phyloP scores from a whole-genome alignment of 1,140 invertebrate genomes.

The Drosophila parvula region DNA sequence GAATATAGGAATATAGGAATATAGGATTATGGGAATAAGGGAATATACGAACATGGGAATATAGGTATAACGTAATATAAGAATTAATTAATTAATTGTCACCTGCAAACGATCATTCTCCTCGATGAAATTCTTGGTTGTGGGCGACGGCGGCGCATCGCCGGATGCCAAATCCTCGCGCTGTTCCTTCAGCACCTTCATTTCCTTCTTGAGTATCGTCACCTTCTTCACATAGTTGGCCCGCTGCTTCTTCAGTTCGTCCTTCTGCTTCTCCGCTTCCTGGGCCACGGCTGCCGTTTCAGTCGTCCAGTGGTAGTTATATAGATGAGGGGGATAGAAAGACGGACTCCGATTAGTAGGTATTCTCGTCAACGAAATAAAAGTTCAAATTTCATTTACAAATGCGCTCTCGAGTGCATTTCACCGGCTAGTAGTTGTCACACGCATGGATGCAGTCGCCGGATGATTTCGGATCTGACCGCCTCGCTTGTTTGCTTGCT shows the following conservation, averaged over 20 bases:
- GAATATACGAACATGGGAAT: too few species aligned
- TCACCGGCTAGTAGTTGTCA: constrained; percentile 64
- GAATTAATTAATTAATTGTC: too few species aligned
- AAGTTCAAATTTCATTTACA: constrained; percentile 81
- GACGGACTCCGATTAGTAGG: constrained; percentile 42
- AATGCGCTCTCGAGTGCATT: constrained; percentile 79
- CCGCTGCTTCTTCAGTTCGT: constrained; percentile 90
- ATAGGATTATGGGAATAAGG: too few species aligned
- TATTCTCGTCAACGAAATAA: constrained; percentile 43
- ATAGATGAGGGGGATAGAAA: constrained; percentile 45
- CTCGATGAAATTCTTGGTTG: constrained; percentile 89
- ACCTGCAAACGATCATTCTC: constrained; percentile 93
- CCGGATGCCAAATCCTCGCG: constrained; percentile 88
- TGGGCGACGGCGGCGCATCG: constrained; percentile 86
- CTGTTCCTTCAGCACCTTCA: constrained; percentile 90
- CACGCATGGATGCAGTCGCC: constrained; percentile 69
- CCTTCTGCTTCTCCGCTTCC: constrained; percentile 91
- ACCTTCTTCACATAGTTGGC: constrained; percentile 91
- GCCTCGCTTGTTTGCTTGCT: constrained; percentile 47
- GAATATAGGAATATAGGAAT: too few species aligned
- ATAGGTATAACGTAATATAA: too few species aligned
- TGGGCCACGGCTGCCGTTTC: constrained; percentile 88
- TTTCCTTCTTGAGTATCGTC: constrained; percentile 88
- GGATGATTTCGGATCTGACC: constrained; percentile 49
- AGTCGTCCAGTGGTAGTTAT: constrained; percentile 3